phyloP scores from a whole-genome alignment of 1,140 invertebrate species.

The Dreissena rostriformis region DNA sequence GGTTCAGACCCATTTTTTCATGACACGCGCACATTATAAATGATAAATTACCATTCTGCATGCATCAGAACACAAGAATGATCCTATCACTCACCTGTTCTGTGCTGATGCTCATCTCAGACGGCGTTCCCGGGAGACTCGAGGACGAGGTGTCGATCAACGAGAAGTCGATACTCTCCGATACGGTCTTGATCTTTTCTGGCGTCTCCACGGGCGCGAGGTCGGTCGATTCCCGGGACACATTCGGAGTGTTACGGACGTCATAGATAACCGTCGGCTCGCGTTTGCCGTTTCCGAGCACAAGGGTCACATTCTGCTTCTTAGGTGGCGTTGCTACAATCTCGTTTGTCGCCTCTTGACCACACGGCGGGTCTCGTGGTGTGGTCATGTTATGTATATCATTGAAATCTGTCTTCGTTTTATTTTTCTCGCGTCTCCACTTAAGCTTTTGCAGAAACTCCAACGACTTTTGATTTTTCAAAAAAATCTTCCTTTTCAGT shows the following conservation, averaged over 20 bases:
- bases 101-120: slow-evolving; percentile 18
- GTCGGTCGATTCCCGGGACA: background rate
- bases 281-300: background rate
- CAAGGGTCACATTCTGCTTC: slow-evolving; percentile 10
- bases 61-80: background rate
- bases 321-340: slow-evolving; percentile 1
- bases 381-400: slow-evolving; percentile 52
- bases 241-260: background rate
- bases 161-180: slow-evolving; percentile 56
- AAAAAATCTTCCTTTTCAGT: slow-evolving; percentile 70
- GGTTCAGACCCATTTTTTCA: background rate
- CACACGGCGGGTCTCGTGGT: slow-evolving; percentile 57
- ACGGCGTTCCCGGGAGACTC: slow-evolving; percentile 58
- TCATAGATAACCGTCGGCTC: background rate
- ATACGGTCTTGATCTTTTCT: slow-evolving; percentile 60
- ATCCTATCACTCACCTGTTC: slow-evolving; percentile 13
- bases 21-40: background rate
- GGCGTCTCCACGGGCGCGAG: slow-evolving; percentile 15
- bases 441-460: slow-evolving; percentile 71
- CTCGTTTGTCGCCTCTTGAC: slow-evolving; percentile 32
- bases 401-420: slow-evolving; percentile 58
- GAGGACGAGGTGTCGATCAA: slow-evolving; percentile 47
- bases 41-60: background rate
- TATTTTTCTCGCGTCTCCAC: slow-evolving; percentile 61
- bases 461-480: slow-evolving; percentile 73